These are phyloP conservation scores for Drosophila seclusa DNA, from an alignment of 2,888 invertebrate species.

Conservation along the genomic window DNA sequence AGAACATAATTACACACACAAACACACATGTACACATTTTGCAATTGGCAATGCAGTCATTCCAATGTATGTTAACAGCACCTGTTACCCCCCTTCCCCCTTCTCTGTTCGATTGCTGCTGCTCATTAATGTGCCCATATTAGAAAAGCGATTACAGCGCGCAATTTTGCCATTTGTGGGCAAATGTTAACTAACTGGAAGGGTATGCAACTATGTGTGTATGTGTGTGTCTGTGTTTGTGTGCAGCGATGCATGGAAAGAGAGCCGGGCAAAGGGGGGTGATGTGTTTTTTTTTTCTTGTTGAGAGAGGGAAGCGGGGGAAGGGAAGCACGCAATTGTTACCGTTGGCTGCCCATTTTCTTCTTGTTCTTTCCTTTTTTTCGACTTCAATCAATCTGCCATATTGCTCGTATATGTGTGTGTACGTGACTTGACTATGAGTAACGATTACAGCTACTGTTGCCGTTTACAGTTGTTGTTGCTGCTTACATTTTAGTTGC, in stretches of 20 bases:
- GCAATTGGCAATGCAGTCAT: conserved; percentile 58
- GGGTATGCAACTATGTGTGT: conserved; percentile 12
- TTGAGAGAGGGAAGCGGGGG: neutral
- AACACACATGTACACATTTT: conserved; percentile 56
- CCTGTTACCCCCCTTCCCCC: conserved; percentile 38
- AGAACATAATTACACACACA: conserved; percentile 52
- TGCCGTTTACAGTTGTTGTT: conserved; percentile 24
- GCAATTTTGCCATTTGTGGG: conserved; percentile 72
- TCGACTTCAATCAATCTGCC: conserved; percentile 63
- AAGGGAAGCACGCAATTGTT: conserved; percentile 42
- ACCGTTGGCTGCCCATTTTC: conserved; percentile 57
- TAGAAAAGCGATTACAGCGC: conserved; percentile 65
- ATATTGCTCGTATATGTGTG: conserved; percentile 50
- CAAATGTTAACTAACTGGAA: conserved; percentile 63
- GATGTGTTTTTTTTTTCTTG: conserved; percentile 15
- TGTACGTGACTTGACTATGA: conserved; percentile 67
- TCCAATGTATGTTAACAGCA: conserved; percentile 38
- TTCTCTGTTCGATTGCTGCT: conserved; percentile 21
- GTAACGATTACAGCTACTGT: conserved; percentile 22
- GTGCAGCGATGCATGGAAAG: conserved; percentile 58
- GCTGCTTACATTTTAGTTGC: conserved; percentile 40
- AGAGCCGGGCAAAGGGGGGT: conserved; percentile 45
- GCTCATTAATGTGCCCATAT: conserved; percentile 73
- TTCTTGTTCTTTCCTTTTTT: conserved; percentile 3
- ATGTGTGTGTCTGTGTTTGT: conserved; percentile 19